Conservation (phyloP, 2,888 invertebrate species). For the Poecilobothrus nobilitatus region DNA sequence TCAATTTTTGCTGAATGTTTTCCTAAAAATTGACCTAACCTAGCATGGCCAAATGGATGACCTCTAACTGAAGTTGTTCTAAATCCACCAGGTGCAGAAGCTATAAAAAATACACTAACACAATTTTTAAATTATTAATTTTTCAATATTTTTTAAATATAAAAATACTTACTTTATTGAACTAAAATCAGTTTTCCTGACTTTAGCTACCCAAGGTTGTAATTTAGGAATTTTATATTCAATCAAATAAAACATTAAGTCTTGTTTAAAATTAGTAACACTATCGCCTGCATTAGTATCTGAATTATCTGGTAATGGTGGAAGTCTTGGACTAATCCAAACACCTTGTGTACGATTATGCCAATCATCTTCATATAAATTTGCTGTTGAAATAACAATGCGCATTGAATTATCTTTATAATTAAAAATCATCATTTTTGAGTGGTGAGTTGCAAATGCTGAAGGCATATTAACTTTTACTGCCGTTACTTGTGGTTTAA, state of each 20-base stretch:
- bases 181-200: constrained; percentile 74
- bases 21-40: constrained; percentile 54
- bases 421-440: constrained; percentile 80
- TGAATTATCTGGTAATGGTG: constrained; percentile 50
- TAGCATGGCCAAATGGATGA: constrained; percentile 55
- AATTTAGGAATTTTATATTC: constrained; percentile 63
- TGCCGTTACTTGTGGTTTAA: constrained; percentile 58
- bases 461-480: constrained; percentile 64
- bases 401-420: constrained; percentile 75
- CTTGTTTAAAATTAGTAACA: constrained; percentile 70
- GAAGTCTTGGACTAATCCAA: constrained; percentile 81
- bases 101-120: constrained; percentile 71
- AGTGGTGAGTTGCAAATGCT: constrained; percentile 79
- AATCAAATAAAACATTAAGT: constrained; percentile 65
- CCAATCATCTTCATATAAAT: constrained; percentile 88
- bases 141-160: neutral
- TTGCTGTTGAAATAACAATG: constrained; percentile 84
- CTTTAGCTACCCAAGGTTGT: constrained; percentile 62
- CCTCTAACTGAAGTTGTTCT: constrained; percentile 46
- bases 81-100: constrained; percentile 78
- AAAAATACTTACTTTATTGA: constrained; percentile 57
- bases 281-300: constrained; percentile 63
- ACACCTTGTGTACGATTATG: constrained; percentile 88
- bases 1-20: constrained; percentile 53
- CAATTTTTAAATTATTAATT: neutral